A percentile compares a stretch with the other conserved stretches of the same genome.
Evolutionary conservation across 2,113 vertebrate species (phyloP).

Genomic region (Oncorhynchus gorbuscha): DNA sequence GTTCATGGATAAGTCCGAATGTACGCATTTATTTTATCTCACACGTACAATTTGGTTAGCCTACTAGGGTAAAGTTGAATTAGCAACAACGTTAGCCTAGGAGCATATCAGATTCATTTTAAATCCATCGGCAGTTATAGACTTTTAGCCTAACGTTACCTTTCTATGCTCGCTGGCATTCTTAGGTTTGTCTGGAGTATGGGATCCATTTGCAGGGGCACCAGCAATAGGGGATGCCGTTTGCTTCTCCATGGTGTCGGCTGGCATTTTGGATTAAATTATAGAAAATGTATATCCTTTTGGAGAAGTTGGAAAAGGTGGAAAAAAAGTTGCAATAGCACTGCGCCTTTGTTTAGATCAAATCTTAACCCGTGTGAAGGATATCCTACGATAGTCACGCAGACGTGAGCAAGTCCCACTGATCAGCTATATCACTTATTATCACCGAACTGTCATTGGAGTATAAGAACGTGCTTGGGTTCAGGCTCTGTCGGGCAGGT

Average conservation of each 20-base stretch:
- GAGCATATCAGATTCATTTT: too few species aligned
- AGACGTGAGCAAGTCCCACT: constrained; percentile 44
- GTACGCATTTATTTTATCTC: too few species aligned
- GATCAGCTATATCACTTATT: constrained; percentile 50
- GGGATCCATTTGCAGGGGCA: constrained; percentile 79
- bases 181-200: constrained; percentile 85
- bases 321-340: constrained; percentile 1
- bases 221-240: constrained; percentile 84
- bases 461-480: constrained; percentile 39
- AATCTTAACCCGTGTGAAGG: constrained; percentile 18
- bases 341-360: background rate
- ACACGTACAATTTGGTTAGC: too few species aligned
- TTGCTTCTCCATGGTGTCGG: constrained; percentile 84
- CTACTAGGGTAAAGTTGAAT: too few species aligned
- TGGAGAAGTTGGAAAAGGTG: background rate
- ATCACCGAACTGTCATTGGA: constrained; percentile 61
- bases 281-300: constrained; percentile 59
- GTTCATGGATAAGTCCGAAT: background rate
- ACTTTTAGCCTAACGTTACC: constrained; percentile 64
- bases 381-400: constrained; percentile 27
- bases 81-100: too few species aligned
- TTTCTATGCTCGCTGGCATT: constrained; percentile 89
- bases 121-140: background rate
- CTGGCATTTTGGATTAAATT: constrained; percentile 76
- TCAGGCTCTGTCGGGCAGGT: constrained; percentile 33